A percentile compares a stretch with the other conserved stretches of the same genome.
Conservation (phyloP, 2,797 vertebrate species). For the Gallinago nigripennis region DNA sequence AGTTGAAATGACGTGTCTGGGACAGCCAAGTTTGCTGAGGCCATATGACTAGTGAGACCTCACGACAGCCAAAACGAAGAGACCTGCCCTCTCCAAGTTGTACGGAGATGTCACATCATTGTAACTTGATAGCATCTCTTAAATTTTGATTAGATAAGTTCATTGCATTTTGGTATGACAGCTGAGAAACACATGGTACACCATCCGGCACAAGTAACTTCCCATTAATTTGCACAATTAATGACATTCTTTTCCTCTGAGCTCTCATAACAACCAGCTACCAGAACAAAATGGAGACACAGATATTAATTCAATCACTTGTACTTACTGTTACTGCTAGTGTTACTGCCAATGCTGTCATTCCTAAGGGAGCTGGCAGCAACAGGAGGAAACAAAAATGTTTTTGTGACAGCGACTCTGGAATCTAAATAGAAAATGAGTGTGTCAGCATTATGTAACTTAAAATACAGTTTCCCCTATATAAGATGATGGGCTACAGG, state of each 20-base stretch:
- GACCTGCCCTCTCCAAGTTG: neutral
- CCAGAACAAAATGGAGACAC: conserved; percentile 66
- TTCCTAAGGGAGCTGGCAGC: conserved; percentile 84
- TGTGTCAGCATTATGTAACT: conserved; percentile 66
- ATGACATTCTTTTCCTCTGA: conserved; percentile 17
- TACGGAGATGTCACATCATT: conserved; percentile 9
- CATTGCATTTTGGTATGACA: conserved; percentile 10
- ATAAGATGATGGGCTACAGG: neutral
- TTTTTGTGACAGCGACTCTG: conserved; percentile 79
- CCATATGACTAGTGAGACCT: neutral
- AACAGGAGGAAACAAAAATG: conserved; percentile 82
- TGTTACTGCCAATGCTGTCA: conserved; percentile 74
- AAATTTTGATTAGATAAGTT: conserved; percentile 25
- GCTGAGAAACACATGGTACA: conserved; percentile 54
- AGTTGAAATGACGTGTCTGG: neutral
- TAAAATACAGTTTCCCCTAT: conserved; percentile 46
- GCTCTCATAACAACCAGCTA: conserved; percentile 30
- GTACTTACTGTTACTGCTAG: conserved; percentile 80
- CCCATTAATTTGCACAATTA: conserved; percentile 53
- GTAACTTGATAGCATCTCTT: neutral
- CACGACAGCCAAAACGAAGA: neutral
- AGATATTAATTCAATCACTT: conserved; percentile 62
- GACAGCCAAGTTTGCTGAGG: neutral
- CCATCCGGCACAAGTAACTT: conserved; percentile 45
- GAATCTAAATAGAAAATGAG: conserved; percentile 81